These are phyloP conservation scores for Nephrotoma appendiculata DNA, from an alignment of 2,888 invertebrate species.

Conservation along the genomic window DNA sequence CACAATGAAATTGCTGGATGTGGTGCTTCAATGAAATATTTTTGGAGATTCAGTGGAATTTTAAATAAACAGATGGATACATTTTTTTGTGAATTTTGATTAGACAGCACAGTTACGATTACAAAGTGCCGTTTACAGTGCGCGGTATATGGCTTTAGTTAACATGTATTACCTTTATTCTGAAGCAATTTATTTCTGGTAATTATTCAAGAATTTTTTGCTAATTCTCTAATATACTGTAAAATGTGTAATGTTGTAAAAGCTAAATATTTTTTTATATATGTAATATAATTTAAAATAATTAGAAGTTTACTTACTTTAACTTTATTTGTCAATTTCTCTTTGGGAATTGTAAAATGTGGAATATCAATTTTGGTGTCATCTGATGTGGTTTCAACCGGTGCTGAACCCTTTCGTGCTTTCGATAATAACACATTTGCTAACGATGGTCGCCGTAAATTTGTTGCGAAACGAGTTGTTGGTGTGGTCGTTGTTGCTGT, in stretches of 20 bases:
- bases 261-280: neutral
- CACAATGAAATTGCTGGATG: no score
- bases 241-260: neutral
- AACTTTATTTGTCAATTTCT: conserved; percentile 25
- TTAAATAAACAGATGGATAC: no score
- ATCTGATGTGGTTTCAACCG: neutral
- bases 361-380: conserved; percentile 10
- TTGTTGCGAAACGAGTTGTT: neutral
- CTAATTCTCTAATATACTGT: neutral
- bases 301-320: conserved; percentile 20
- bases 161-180: neutral
- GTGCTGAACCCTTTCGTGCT: neutral
- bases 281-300: neutral
- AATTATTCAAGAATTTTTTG: neutral
- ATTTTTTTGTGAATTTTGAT: no score
- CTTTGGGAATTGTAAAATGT: conserved; percentile 27
- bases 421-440: neutral
- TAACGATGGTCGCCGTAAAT: neutral
- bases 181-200: neutral
- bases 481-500: neutral
- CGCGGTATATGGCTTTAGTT: neutral
- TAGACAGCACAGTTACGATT: neutral
- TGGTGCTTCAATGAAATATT: no score
- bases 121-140: neutral
- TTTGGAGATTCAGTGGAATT: no score